Evolutionary conservation across 2,888 invertebrate species (phyloP).

Genomic region (Strigamia crassipes): DNA sequence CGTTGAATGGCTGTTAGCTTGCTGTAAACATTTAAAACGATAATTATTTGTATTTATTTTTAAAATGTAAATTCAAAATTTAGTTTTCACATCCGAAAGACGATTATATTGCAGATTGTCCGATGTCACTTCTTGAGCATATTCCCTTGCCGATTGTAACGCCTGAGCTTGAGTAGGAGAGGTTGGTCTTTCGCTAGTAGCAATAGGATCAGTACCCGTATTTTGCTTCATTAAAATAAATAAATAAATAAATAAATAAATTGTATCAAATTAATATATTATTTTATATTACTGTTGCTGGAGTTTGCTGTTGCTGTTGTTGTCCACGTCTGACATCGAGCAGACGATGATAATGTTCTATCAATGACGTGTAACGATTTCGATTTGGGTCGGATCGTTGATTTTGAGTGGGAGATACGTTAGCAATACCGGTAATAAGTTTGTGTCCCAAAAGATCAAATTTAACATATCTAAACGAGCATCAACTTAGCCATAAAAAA

Average conservation of each 20-base stretch:
- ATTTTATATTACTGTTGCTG: not conserved
- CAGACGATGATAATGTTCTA: slow-evolving; percentile 39
- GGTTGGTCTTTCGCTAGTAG: slow-evolving; percentile 45
- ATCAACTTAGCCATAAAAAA: too few relatives aligned
- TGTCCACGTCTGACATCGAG: slow-evolving; percentile 39
- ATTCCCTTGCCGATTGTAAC: slow-evolving; percentile 43
- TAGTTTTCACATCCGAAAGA: not conserved
- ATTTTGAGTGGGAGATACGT: slow-evolving; percentile 56
- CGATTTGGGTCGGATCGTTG: slow-evolving; percentile 7
- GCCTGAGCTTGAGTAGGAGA: slow-evolving; percentile 45
- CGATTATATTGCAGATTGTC: slow-evolving; percentile 29
- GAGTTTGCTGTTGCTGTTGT: slow-evolving; percentile 39
- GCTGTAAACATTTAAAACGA: not conserved
- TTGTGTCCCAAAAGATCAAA: slow-evolving; percentile 81
- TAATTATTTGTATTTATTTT: not conserved
- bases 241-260: too few relatives aligned
- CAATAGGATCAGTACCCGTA: slow-evolving; percentile 46
- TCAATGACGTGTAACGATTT: not conserved
- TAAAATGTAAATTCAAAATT: not conserved
- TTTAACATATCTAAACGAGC: slow-evolving; percentile 72
- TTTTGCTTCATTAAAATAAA: slow-evolving; percentile 17
- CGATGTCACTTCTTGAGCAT: slow-evolving; percentile 46
- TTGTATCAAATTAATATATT: not conserved
- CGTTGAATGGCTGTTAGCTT: not conserved
- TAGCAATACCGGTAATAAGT: slow-evolving; percentile 82